Evolutionary conservation across 2,888 invertebrate species (phyloP), one percentile per base, ranked within the genome.

Genomic region (Hemistola chrysoprasaria): DNA sequence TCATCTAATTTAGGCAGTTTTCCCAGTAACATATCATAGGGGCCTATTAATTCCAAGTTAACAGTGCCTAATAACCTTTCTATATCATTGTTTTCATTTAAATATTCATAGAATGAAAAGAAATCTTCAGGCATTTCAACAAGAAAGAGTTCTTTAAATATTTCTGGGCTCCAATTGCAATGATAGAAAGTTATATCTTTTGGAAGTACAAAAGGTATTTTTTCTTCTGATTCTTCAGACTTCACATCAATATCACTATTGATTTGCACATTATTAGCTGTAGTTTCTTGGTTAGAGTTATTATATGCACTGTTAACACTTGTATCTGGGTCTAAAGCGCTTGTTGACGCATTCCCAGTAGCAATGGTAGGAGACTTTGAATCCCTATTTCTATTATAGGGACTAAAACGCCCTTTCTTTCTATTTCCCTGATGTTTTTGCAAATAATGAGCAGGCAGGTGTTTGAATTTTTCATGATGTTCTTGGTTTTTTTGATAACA

Each of bases 81-180:
- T 7, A 95, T 91, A 7, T 62, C 54, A 51, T 90, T 82, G 8
- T 88, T 84, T 9, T 86, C 62, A 62, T 90, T 86, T 46, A 95
- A 93, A 62, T 95, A 95, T 29, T 95, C 91, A 92, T 94, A 97
- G 71, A 98, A 95, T 40, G 92, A 86, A 62, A 93, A 97, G 74
- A 98, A 98, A 76, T 98, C 97, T n/a, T 90, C 72, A 0, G 98
- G 97, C 96, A 98, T 97, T 47, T 95, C 91, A 0, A 95, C 91
- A 16, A 96, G 76, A 75, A 97, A 97, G 53, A 95, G 91, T 37
- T 93, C 90, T 56, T 93, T 92, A 30, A 96, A 92, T 90, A 92
- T 43, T 75, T 69, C 62, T 80, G 87, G 35, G 78, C 90, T 88
- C 30, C 76, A 71, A 11, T 89, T 78, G 32, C 83, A 74, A 57